Conservation (phyloP, 2,888 invertebrate species). For the Microplitis manilae region DNA sequence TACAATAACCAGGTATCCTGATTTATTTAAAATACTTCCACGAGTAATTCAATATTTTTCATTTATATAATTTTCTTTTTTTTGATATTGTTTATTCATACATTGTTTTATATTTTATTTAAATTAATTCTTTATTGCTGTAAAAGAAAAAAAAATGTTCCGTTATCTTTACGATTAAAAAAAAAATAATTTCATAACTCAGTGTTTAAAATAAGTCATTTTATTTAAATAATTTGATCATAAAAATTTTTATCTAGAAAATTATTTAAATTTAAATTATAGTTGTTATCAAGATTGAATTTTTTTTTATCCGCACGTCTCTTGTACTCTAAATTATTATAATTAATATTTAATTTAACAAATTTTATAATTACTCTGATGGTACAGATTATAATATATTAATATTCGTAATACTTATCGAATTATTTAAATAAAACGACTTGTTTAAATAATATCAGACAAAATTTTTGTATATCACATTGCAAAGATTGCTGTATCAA, state of each 20-base stretch:
- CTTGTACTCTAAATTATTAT: not conserved
- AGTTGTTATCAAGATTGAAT: not conserved
- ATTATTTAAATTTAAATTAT: too few species aligned
- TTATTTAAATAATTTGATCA: not conserved
- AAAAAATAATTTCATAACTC: not conserved
- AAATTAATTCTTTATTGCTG: not conserved
- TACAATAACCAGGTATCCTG: constrained; percentile 57
- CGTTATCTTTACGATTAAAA: not conserved
- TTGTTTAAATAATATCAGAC: not conserved
- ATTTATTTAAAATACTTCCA: constrained; percentile 7
- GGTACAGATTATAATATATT: not conserved
- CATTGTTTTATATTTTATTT: not conserved
- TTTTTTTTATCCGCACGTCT: not conserved
- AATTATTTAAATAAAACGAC: not conserved
- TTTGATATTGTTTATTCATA: not conserved
- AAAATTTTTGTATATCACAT: not conserved
- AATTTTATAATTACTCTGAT: not conserved
- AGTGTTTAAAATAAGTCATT: not conserved
- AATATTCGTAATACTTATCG: not conserved
- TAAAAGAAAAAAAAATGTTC: not conserved
- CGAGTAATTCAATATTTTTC: constrained; percentile 9
- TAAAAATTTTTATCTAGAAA: not conserved
- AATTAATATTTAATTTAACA: not conserved
- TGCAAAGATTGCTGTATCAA: not conserved
- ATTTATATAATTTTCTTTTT: not conserved